A percentile compares a stretch with the other conserved stretches of the same genome.
Conservation (phyloP, 2,888 invertebrate species). For the Tipula vernalis region DNA sequence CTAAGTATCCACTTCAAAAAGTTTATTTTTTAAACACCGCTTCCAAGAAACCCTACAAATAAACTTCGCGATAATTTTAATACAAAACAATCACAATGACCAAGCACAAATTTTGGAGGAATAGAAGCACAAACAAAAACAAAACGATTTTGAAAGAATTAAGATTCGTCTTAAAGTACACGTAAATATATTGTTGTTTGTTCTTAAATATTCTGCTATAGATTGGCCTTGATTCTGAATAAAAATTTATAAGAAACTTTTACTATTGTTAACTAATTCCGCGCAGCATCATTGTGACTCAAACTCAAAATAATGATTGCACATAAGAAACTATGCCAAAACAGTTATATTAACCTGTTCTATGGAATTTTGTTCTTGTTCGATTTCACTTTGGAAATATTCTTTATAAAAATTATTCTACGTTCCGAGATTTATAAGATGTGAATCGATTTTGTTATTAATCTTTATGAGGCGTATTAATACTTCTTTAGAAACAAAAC, state of each 20-base stretch:
- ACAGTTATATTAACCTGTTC: neutral
- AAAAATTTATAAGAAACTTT: neutral
- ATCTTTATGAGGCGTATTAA: neutral
- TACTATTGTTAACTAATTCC: no score
- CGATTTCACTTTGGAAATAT: neutral
- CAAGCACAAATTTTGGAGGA: neutral
- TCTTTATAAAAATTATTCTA: neutral
- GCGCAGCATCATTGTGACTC: neutral
- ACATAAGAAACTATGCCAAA: neutral
- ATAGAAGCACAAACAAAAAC: neutral
- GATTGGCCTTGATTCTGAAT: neutral
- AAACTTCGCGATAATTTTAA: neutral
- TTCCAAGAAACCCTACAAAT: neutral
- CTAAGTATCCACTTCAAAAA: neutral
- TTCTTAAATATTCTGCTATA: neutral
- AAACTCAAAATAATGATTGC: neutral
- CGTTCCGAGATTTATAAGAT: neutral
- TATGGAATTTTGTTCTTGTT: neutral
- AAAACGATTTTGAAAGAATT: neutral
- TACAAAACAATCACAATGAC: neutral
- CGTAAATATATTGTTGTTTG: neutral
- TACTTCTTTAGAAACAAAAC: neutral
- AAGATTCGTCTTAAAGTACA: neutral
- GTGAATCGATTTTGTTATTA: neutral
- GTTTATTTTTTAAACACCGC: neutral